Evolutionary conservation across 1,140 invertebrate genomes (phyloP).

Genomic region (Sweltsa coloradensis): DNA sequence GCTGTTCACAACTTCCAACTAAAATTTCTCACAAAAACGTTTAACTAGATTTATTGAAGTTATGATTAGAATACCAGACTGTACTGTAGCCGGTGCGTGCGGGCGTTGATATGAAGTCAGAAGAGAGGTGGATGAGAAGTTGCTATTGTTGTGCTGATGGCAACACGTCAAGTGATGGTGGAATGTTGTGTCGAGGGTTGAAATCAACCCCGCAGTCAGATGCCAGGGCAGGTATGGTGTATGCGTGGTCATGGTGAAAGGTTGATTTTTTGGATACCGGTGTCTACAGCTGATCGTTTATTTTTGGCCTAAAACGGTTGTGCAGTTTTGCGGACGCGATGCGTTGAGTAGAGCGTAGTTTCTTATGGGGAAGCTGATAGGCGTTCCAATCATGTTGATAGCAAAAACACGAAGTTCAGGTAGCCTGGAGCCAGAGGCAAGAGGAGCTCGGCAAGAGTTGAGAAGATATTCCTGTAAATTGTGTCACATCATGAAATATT

Average conservation of each 20-base stretch:
- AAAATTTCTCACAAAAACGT: too few species aligned
- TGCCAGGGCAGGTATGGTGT: slow-evolving; percentile 7
- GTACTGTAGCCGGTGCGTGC: slow-evolving; percentile 8
- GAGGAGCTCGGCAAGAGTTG: slow-evolving; percentile 11
- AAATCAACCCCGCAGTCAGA: too few species aligned
- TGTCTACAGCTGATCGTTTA: neutral
- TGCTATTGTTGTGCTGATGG: slow-evolving; percentile 9
- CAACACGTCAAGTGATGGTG: slow-evolving; percentile 9
- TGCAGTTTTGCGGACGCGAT: slow-evolving; percentile 2
- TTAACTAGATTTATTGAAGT: too few species aligned
- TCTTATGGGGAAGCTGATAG: slow-evolving; percentile 14
- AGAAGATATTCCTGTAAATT: slow-evolving; percentile 13
- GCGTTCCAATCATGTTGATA: slow-evolving; percentile 10
- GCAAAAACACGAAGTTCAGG: slow-evolving; percentile 13
- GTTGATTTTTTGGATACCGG: slow-evolving; percentile 10
- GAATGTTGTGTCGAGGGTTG: slow-evolving; percentile 11
- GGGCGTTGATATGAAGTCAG: slow-evolving; percentile 14
- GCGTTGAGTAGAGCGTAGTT: slow-evolving; percentile 13
- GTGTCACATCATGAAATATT: slow-evolving; percentile 13
- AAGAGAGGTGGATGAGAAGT: slow-evolving; percentile 13
- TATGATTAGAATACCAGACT: slow-evolving; percentile 16
- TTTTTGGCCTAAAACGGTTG: slow-evolving; percentile 12
- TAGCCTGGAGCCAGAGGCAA: slow-evolving; percentile 13
- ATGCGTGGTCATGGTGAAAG: slow-evolving; percentile 12
- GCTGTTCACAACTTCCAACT: too few species aligned